Evolutionary conservation across 2,113 vertebrate species (phyloP), one percentile per base, ranked within the genome.

Genomic region (Rostratula benghalensis): DNA sequence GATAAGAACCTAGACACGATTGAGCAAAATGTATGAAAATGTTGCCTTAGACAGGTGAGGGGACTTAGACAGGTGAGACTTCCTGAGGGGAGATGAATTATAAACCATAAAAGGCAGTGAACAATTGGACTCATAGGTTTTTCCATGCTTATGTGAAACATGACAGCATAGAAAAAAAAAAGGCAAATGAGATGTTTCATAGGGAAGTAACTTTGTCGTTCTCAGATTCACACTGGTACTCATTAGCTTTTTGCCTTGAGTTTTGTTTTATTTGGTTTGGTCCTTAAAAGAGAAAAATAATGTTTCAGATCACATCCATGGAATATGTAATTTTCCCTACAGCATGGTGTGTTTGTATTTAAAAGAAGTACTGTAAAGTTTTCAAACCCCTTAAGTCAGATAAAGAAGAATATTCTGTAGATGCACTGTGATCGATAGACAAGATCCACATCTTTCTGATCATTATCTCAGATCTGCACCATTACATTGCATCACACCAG

Each of bases 311-410:
- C 11, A n/a, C 1, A 28, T 23, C 27, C 5, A 41, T 50, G 17
- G 3, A 27, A 23, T 13, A 15, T 2, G 0, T 59, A 48, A 2
- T 23, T 56, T 63, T 37, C 8, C 50, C 10, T 83, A 79, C 35
- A n/a, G 5, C 11, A 14, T 1, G 1, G 45, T 39, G 1, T 41
- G 1, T 22, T 70, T 86, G 3, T 16, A 20, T 63, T 77, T 57
- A 31, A 59, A 80, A 80, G 41, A 53, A 93, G 5, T 1, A 21
- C 4, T 2, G 3, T 4, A 33, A 77, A 53, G 1, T 50, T 81
- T 82, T 51, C 25, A 33, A 43, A 68, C 3, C 6, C 13, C 5
- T 46, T 39, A 35, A 35, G n/a, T 45, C 3, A 4, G 2, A 13
- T 43, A 59, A 77, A 71, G 16, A 51, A 53, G 13, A 61, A 70